phyloP scores from a whole-genome alignment of 2,797 vertebrate genomes.

The Semaprochilodus insignis region DNA sequence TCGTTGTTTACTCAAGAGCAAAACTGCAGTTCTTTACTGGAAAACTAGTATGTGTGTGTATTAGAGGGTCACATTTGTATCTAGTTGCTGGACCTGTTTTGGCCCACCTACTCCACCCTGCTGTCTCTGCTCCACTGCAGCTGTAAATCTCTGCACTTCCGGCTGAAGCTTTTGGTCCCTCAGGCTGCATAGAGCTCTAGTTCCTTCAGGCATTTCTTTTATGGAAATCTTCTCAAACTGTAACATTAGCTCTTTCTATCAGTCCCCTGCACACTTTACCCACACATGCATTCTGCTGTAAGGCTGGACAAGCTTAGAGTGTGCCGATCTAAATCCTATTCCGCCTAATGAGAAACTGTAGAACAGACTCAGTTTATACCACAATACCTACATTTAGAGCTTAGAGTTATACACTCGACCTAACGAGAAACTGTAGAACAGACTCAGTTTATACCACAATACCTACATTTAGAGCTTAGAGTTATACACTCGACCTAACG shows the following conservation, averaged over 20 bases:
- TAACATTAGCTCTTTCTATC: neutral
- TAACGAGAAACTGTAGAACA: too few species aligned
- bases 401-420: too few species aligned
- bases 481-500: too few species aligned
- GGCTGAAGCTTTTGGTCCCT: conserved; percentile 20
- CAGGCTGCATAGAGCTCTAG: neutral
- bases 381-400: too few species aligned
- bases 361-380: too few species aligned
- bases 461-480: too few species aligned
- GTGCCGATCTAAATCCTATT: too few species aligned
- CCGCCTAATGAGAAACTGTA: too few species aligned
- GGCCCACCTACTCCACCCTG: neutral
- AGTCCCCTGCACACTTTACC: neutral
- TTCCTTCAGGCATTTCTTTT: neutral
- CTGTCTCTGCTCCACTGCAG: neutral
- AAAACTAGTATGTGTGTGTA: neutral
- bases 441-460: too few species aligned
- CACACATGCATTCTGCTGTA: neutral
- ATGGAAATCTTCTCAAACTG: neutral
- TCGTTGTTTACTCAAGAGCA: too few species aligned
- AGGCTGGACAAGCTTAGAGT: neutral
- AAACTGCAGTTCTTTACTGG: too few species aligned
- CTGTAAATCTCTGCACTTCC: conserved; percentile 2
- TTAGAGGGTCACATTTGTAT: neutral
- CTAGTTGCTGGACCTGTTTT: conserved; percentile 24